phyloP scores from a whole-genome alignment of 23 tunicate species.

The Trididemnum miniatum region DNA sequence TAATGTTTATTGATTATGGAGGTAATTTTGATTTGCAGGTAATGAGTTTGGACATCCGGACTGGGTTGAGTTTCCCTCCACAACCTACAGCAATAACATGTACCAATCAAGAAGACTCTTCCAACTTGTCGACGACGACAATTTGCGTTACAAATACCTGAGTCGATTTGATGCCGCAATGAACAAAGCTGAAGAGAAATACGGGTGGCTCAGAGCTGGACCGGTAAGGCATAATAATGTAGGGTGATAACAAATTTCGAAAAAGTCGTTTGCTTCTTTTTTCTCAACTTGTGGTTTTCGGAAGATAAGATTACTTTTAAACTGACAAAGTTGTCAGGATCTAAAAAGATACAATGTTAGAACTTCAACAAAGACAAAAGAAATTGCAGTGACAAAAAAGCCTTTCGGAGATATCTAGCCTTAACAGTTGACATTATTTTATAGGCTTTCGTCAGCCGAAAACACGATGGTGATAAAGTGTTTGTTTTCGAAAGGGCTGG shows the following conservation, averaged over 20 bases:
- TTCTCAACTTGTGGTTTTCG: no score
- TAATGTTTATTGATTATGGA: no score
- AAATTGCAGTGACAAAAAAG: no score
- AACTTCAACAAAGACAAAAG: no score
- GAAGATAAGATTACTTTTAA: no score
- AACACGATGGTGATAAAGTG: constrained; percentile 32
- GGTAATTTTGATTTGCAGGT: constrained; percentile 29
- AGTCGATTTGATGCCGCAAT: constrained; percentile 72
- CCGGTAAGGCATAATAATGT: constrained; percentile 64
- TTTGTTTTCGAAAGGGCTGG: constrained; percentile 31
- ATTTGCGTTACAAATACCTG: constrained; percentile 69
- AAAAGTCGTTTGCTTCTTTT: no score
- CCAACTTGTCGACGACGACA: constrained; percentile 67
- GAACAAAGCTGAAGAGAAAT: constrained; percentile 73
- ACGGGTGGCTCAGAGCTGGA: constrained; percentile 63
- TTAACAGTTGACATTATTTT: no score
- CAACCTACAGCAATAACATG: constrained; percentile 43
- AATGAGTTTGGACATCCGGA: constrained; percentile 99
- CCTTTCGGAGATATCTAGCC: no score
- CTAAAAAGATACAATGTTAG: no score
- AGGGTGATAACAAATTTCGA: no score
- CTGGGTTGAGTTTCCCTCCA: constrained; percentile 80
- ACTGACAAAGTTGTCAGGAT: no score
- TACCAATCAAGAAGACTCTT: constrained; percentile 65
- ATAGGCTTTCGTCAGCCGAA: constrained; percentile 38